Conservation (phyloP, 2,113 vertebrate genomes). For the Mesembrinibis cayennensis region DNA sequence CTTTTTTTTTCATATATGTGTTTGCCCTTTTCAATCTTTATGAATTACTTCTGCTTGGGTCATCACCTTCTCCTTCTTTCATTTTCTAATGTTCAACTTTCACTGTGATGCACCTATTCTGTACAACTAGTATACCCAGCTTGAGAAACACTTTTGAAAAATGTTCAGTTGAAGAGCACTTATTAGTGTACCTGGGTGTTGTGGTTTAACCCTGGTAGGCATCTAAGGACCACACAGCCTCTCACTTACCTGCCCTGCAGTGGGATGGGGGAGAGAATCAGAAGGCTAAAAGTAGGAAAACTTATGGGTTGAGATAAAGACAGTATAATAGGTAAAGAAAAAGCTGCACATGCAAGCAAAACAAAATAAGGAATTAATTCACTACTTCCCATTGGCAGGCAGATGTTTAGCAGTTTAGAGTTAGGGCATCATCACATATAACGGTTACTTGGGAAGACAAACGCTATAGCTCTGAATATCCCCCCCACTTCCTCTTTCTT, state of each 20-base stretch:
- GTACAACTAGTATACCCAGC: neutral
- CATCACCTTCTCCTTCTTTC: neutral
- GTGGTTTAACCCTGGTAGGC: neutral
- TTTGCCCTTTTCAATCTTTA: neutral
- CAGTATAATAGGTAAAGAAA: neutral
- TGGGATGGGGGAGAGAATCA: neutral
- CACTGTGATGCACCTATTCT: neutral
- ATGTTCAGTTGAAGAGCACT: neutral
- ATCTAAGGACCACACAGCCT: neutral
- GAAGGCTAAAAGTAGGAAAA: neutral
- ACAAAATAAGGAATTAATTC: neutral
- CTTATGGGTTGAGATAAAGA: neutral
- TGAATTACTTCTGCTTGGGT: neutral
- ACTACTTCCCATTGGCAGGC: neutral
- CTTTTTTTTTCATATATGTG: neutral
- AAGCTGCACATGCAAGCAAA: neutral
- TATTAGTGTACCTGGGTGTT: neutral
- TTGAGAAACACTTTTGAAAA: neutral
- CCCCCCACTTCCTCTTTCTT: neutral
- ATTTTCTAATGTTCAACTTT: neutral
- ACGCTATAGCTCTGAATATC: rapidly evolving
- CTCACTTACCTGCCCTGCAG: neutral
- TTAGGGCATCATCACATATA: rapidly evolving
- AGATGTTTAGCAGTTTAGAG: neutral
- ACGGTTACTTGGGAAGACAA: neutral